Evolutionary conservation across 2,113 vertebrate genomes (phyloP), one percentile per base, ranked within the genome.

Genomic region (Rafetus swinhoei): DNA sequence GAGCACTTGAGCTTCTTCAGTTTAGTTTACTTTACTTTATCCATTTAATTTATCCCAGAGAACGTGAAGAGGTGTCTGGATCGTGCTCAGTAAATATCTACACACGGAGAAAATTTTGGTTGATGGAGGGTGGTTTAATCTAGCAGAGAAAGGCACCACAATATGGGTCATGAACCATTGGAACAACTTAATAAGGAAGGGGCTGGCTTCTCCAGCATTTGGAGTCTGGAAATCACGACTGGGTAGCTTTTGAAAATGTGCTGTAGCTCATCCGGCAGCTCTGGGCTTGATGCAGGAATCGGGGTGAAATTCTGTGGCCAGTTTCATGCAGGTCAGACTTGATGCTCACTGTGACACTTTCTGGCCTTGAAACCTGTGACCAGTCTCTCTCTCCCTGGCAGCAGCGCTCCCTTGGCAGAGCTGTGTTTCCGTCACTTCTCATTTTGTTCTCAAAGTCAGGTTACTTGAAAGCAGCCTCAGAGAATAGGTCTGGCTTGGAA

Each of bases 121-220:
- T 79, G 91, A 93, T 59, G 82, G 55, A 74, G 39, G 9, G 74
- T 79, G 85, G 92, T 91, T 95, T 83, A 88, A 87, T 97, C 92
- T 45, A 92, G 59, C 81, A 8, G 69, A 90, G 27, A 90, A 92
- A 88, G 89, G 89, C 74, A 35, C 82, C 90, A 88, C 85, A 92
- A 56, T 1, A 85, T 91, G 87, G 91, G 83, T 95, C 94, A 89
- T 96, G 95, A 95, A 83, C 81, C 55, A 1, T 76, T 86, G 79
- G 93, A 92, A 86, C 81, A 94, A 50, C 83, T 2, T 86, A 55
- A 95, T 93, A 96, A 95, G 95, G 90, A 90, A 50, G 60, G 0
- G 24, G 90, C 83, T 82, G 62, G 88, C 93, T 95, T 79, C 84
- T 74, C 90, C 8, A 0, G 35, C 81, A 88, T 90, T 92, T 19